Base-by-base conservation (phyloP, 2,888 invertebrate genomes). In the Phaonia tiefii region DNA sequence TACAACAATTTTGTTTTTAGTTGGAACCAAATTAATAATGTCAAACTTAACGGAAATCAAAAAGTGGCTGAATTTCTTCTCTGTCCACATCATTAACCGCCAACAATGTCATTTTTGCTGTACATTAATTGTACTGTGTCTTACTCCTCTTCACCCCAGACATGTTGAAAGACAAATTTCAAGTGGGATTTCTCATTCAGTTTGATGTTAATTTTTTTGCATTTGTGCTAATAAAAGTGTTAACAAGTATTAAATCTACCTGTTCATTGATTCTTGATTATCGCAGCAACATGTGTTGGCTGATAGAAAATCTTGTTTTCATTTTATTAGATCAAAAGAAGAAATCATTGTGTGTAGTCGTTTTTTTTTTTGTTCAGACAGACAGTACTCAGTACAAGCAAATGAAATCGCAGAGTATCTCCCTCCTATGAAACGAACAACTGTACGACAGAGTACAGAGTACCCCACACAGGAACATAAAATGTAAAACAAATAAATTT, bases 211-310 rank as follows among this genome's bases (percentile, higher is more conserved):
- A 37, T 56, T 20, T 25, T 70, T 69, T 76, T 74, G 17, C 31
- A 63, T 75, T 66, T 31, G 42, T 66, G 71, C 77, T 78, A 81
- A 81, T 81, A 81, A 81, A 81, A 81, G 77, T 81, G 80, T 81
- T 81, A 81, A 81, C 80, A 81, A 81, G 80, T 81, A 81, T 81
- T 81, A 81, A 81, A 81, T 81, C 80, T 81, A 81, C 80, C 80
- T 81, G 80, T 81, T 81, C 80, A 81, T 71, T 81, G 80, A 78
- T 81, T 81, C 80, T 81, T 63, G 77, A 81, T 81, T 77, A 81
- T 78, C 80, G 63, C 63, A n/a, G n/a, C n/a, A 77, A 81, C 75
- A 71, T 81, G 80, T 81, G 80, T 81, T 81, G 80, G 80, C 77
- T 77, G 80, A 81, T 81, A 78, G 67, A 75, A 81, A 81, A 63